Evolutionary conservation across 2,888 invertebrate genomes (phyloP).

Genomic region (Strigamia maritima): DNA sequence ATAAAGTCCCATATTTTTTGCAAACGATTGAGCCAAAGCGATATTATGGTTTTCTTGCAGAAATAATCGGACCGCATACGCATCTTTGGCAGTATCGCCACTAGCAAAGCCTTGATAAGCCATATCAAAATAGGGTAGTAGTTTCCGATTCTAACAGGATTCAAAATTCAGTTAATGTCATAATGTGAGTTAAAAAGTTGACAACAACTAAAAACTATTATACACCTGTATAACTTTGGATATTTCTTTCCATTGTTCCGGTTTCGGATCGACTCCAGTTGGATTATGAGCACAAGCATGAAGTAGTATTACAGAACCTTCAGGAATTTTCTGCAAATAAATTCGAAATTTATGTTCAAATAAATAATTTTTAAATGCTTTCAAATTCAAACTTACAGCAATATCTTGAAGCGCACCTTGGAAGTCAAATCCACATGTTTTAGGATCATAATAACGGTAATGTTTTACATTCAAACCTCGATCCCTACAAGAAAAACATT

Average conservation of each 20-base stretch:
- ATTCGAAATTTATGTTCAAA: not conserved
- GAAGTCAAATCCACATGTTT: conserved; percentile 90
- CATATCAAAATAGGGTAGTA: conserved; percentile 96
- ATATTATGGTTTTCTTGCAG: conserved; percentile 82
- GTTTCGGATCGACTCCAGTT: conserved; percentile 86
- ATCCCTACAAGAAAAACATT: conserved; percentile 58
- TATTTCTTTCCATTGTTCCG: conserved; percentile 85
- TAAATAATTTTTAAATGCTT: not conserved
- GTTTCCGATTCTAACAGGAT: conserved; percentile 58
- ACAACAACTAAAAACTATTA: not conserved
- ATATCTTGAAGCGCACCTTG: conserved; percentile 85
- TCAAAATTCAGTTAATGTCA: too few relatives aligned
- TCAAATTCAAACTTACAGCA: conserved; percentile 55
- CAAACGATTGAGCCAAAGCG: conserved; percentile 87
- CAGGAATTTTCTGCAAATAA: conserved; percentile 76
- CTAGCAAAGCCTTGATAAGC: conserved; percentile 96
- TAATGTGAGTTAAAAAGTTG: too few relatives aligned
- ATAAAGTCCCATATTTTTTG: conserved; percentile 93
- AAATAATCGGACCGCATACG: conserved; percentile 82
- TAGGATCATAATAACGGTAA: conserved; percentile 91
- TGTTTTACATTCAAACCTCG: conserved; percentile 78
- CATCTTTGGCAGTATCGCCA: conserved; percentile 80
- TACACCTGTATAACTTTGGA: conserved; percentile 73
- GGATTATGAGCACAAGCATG: conserved; percentile 99
- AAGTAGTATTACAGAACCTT: conserved; percentile 80